These are phyloP conservation scores for Boloria euphrosyne DNA, from an alignment of 2,888 invertebrate genomes.

Conservation along the genomic window DNA sequence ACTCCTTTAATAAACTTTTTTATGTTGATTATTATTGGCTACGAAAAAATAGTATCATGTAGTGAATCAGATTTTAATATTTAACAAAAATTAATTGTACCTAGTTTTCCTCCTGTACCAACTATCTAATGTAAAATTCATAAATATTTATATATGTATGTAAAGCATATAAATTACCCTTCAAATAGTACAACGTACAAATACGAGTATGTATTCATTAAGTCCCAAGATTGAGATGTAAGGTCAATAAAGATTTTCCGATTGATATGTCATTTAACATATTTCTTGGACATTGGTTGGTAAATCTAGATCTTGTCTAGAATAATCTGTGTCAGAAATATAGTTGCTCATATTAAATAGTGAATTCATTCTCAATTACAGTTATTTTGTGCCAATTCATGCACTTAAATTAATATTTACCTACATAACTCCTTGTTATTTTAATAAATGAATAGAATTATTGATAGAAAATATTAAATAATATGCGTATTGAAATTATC, in stretches of 20 bases:
- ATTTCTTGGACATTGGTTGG: conserved; percentile 6
- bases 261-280: conserved; percentile 18
- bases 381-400: too few species aligned
- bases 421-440: too few species aligned
- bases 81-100: not conserved
- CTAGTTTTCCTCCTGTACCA: not conserved
- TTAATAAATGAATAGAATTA: too few species aligned
- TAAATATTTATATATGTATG: not conserved
- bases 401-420: too few species aligned
- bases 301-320: not conserved
- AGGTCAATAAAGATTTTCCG: conserved; percentile 20
- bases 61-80: too few species aligned
- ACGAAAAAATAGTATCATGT: too few species aligned
- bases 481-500: too few species aligned
- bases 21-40: too few species aligned
- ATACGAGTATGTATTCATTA: not conserved
- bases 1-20: too few species aligned
- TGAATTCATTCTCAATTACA: too few species aligned
- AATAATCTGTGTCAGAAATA: not conserved
- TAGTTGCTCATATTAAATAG: too few species aligned
- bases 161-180: not conserved
- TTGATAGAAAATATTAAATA: too few species aligned
- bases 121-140: not conserved
- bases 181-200: not conserved
- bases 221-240: conserved; percentile 9